Evolutionary conservation across 2,113 vertebrate species (phyloP).

Genomic region (Neolamprologus falcicula): DNA sequence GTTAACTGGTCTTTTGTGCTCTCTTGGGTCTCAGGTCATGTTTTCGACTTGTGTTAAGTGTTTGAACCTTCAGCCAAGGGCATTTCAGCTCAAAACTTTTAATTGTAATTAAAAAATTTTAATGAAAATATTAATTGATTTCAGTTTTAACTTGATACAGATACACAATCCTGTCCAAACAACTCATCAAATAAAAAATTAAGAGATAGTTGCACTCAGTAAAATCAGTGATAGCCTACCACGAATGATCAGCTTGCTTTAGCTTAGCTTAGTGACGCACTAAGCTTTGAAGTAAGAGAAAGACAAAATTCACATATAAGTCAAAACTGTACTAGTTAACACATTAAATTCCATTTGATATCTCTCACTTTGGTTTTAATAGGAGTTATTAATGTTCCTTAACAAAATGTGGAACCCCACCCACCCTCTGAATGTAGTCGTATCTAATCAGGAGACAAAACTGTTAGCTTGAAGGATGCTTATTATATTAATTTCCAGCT

Average conservation of each 20-base stretch:
- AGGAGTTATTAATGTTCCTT: background rate
- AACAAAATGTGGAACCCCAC: background rate
- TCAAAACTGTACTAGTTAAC: background rate
- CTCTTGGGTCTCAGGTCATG: background rate
- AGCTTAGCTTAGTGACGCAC: background rate
- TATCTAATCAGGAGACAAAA: fast-evolving
- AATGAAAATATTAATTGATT: background rate
- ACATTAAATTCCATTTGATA: background rate
- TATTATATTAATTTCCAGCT: background rate
- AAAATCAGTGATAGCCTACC: background rate
- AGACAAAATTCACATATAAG: background rate
- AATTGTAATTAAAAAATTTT: background rate
- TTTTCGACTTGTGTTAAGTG: background rate
- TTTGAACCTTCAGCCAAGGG: fast-evolving
- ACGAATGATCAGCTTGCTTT: fast-evolving
- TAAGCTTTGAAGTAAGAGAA: background rate
- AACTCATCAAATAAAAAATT: background rate
- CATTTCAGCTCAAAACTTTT: fast-evolving
- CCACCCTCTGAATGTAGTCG: background rate
- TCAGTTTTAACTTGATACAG: background rate
- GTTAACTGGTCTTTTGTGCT: background rate
- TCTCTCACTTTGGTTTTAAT: background rate
- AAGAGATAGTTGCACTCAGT: background rate
- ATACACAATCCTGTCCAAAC: background rate
- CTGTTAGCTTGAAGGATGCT: background rate